These are phyloP conservation scores for Drosophila auraria DNA, from an alignment of 1,140 invertebrate genomes.

Conservation along the genomic window DNA sequence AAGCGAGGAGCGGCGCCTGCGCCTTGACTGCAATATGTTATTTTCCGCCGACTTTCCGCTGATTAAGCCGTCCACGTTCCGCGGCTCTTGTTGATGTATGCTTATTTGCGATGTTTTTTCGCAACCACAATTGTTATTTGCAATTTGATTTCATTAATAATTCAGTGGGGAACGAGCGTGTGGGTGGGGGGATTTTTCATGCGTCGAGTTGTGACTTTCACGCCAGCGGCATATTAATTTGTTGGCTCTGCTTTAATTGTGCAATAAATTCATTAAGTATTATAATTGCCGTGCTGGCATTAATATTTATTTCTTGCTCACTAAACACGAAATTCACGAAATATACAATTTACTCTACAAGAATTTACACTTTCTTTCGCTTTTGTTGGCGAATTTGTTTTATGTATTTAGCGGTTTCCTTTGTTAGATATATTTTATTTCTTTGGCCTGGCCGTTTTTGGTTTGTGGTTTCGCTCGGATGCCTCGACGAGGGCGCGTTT, in stretches of 20 bases:
- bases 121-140: constrained; percentile 49
- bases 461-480: constrained; percentile 60
- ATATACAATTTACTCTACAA: constrained; percentile 7
- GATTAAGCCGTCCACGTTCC: constrained; percentile 53
- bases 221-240: constrained; percentile 72
- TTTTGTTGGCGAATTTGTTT: constrained; percentile 18
- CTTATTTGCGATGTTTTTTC: constrained; percentile 36
- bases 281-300: constrained; percentile 64
- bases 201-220: constrained; percentile 69
- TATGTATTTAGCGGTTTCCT: constrained; percentile 27
- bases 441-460: constrained; percentile 70
- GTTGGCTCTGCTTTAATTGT: constrained; percentile 67
- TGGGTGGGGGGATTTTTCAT: constrained; percentile 39
- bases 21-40: constrained; percentile 35
- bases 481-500: constrained; percentile 73
- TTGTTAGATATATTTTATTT: constrained; percentile 36
- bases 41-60: constrained; percentile 52
- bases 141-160: constrained; percentile 74
- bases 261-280: constrained; percentile 81
- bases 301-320: constrained; percentile 55
- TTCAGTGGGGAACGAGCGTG: constrained; percentile 36
- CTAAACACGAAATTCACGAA: constrained; percentile 35
- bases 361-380: constrained; percentile 64
- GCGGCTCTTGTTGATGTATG: constrained; percentile 29
- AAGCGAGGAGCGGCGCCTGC: constrained; percentile 78